phyloP scores from a whole-genome alignment of 2,797 vertebrate genomes.

The Chaetodon trifasciatus region DNA sequence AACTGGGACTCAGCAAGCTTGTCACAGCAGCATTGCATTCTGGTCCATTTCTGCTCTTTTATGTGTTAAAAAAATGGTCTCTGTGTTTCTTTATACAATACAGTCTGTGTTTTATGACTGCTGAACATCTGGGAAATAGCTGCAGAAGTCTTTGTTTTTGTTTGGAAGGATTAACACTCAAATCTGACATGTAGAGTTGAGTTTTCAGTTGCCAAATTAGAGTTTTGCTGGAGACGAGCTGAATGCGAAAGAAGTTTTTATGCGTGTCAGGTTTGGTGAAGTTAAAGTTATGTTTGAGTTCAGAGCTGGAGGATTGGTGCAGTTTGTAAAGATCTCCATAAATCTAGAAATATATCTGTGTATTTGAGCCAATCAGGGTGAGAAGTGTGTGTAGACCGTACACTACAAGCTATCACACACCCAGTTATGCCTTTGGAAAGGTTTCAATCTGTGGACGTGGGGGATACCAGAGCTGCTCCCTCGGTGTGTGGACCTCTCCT shows the following conservation, averaged over 20 bases:
- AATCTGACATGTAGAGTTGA: no score
- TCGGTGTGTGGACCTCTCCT: slow-evolving; percentile 35
- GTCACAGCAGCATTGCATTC: background rate
- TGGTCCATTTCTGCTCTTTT: background rate
- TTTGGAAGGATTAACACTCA: no score
- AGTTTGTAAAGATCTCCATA: background rate
- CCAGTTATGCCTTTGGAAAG: slow-evolving; percentile 22
- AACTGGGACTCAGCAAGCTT: background rate
- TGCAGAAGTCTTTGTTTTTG: background rate
- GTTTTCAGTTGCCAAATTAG: no score
- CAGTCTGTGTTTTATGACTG: background rate
- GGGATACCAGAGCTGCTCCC: slow-evolving; percentile 17
- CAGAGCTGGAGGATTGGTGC: background rate
- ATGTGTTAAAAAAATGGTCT: background rate
- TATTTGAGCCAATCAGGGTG: background rate
- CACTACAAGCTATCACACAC: slow-evolving; percentile 14
- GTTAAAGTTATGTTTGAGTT: background rate
- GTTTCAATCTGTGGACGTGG: slow-evolving; percentile 28
- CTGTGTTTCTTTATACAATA: no score
- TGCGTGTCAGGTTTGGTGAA: background rate
- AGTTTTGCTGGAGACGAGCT: no score
- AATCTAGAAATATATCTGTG: background rate
- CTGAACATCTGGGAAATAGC: background rate
- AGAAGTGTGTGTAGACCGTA: slow-evolving; percentile 17
- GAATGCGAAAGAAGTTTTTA: no score